Base-by-base conservation (phyloP, 2,797 vertebrate genomes). In the Kryptopterus vitreolus region DNA sequence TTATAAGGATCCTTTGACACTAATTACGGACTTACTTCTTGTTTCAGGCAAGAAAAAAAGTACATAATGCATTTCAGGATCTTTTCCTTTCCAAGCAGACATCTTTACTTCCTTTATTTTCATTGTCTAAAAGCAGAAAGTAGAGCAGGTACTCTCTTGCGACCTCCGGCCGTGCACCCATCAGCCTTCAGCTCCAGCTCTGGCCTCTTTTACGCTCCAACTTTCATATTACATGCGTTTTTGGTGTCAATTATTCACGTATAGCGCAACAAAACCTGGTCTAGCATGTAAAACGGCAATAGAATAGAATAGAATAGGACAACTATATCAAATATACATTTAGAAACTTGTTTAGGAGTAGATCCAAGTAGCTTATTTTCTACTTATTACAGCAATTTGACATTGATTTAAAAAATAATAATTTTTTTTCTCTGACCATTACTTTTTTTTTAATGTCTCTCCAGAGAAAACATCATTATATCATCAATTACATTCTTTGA, bases 121-220 rank as follows among this genome's bases (percentile, higher is more conserved):
- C 63, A 18, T 63, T 31, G 15, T 78, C 78, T 86, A 86, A 86
- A 87, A 87, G 58, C 77, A 77, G 82, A 84, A 87, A 83, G 35
- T 88, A 77, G 84, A 81, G 31, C 87, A 87, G 69, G 81, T 76
- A 70, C 70, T 85, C 80, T 86, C 79, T 75, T 71, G 82, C 72
- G 50, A 38, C 52, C 77, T 43, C 52, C 46, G 52, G 62, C 62
- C 31, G 52, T 70, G 46, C 65, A 78, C 73, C 79, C 83, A 86
- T 83, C 76, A 82, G 57, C 83, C 81, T 78, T 29, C 59, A 80
- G 22, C 50, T 53, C 57, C 61, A 35, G 82, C 43, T 57, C 53
- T 80, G 79, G 65, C 79, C 84, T 87, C 79, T 71, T 81, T 85
- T 63, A 61, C 71, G 66, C 58, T 22, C 26, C 71, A 62, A 46